These are phyloP conservation scores for Tanytarsus gracilentus DNA, from an alignment of 2,888 invertebrate species.

Conservation along the genomic window DNA sequence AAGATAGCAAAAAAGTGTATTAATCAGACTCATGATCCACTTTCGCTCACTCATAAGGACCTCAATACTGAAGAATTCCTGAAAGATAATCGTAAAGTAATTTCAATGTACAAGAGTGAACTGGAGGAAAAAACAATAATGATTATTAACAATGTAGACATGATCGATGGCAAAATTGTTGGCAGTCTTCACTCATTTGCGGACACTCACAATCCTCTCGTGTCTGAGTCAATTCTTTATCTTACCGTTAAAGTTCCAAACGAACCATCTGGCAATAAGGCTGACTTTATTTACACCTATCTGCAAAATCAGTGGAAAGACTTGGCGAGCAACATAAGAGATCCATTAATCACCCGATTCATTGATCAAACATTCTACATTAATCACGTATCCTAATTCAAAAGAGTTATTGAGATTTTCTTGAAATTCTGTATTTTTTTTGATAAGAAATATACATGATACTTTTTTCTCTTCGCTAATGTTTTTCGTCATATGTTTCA, in stretches of 20 bases:
- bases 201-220: slow-evolving; percentile 44
- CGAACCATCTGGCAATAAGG: slow-evolving; percentile 15
- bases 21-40: slow-evolving; percentile 34
- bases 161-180: background rate
- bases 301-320: background rate
- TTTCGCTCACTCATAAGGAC: slow-evolving; percentile 35
- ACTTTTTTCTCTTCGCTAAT: too few species aligned
- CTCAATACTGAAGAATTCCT: slow-evolving; percentile 35
- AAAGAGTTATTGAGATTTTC: background rate
- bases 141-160: slow-evolving; percentile 38
- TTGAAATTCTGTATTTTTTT: background rate
- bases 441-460: slow-evolving; percentile 11
- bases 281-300: slow-evolving; percentile 32
- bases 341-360: background rate
- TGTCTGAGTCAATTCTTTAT: slow-evolving; percentile 36
- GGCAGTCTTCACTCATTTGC: slow-evolving; percentile 46
- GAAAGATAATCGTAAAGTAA: slow-evolving; percentile 36
- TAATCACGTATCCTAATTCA: background rate
- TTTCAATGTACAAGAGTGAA: slow-evolving; percentile 34
- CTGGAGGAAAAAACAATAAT: slow-evolving; percentile 36
- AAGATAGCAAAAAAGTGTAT: slow-evolving; percentile 35
- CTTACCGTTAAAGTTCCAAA: slow-evolving; percentile 34
- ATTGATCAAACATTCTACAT: slow-evolving; percentile 14
- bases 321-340: background rate
- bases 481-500: background rate